Evolutionary conservation across 2,888 invertebrate genomes (phyloP).

Genomic region (Lissonota sp.): DNA sequence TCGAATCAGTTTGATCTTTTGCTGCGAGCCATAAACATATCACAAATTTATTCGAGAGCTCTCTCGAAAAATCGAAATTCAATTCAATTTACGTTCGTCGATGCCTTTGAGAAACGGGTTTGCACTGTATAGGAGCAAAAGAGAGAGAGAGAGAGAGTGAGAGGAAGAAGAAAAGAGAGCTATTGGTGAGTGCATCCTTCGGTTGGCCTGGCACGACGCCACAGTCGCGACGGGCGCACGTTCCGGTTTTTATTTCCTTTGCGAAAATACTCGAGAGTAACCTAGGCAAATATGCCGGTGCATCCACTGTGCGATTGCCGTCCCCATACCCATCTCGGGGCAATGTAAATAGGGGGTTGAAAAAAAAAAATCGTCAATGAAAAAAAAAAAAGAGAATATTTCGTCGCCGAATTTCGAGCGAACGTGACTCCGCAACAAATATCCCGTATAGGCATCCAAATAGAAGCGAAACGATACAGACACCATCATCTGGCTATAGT

Average conservation of each 20-base stretch:
- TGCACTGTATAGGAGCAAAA: slow-evolving; percentile 69
- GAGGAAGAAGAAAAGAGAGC: slow-evolving; percentile 55
- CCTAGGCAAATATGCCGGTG: slow-evolving; percentile 70
- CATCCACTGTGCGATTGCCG: slow-evolving; percentile 61
- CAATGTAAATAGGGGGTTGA: slow-evolving; percentile 15
- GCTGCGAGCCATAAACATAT: slow-evolving; percentile 75
- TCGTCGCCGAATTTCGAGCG: slow-evolving; percentile 46
- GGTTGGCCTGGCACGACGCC: slow-evolving; percentile 72
- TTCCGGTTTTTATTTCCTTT: slow-evolving; percentile 67
- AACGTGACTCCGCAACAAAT: slow-evolving; percentile 8
- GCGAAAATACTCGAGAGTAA: slow-evolving; percentile 66
- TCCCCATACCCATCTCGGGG: slow-evolving; percentile 38
- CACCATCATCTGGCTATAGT: no score
- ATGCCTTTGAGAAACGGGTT: slow-evolving; percentile 71
- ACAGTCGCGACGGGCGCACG: slow-evolving; percentile 68
- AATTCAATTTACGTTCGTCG: slow-evolving; percentile 80
- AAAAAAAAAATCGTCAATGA: slow-evolving; percentile 11
- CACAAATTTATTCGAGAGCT: slow-evolving; percentile 74
- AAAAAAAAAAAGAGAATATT: slow-evolving; percentile 13
- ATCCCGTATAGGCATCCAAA: slow-evolving; percentile 19
- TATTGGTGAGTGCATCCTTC: slow-evolving; percentile 69
- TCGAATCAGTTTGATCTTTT: slow-evolving; percentile 67
- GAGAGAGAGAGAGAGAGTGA: slow-evolving; percentile 39
- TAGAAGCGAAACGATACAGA: neutral
- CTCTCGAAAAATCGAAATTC: slow-evolving; percentile 69